A percentile compares a stretch with the other conserved stretches of the same genome.
Evolutionary conservation across 2,888 invertebrate genomes (phyloP).

Genomic region (Mythimna loreyi): DNA sequence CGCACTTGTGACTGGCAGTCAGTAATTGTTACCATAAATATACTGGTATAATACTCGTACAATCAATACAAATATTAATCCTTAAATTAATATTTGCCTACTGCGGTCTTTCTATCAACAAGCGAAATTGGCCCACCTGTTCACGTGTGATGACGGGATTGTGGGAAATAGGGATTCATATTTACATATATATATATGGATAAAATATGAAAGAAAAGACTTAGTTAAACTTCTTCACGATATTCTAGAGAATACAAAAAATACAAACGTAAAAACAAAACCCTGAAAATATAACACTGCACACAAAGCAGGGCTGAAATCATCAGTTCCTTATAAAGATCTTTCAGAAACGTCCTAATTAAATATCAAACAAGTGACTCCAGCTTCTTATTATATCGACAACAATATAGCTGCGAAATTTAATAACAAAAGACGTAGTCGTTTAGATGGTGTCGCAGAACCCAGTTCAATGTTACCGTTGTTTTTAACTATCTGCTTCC

Average conservation of each 20-base stretch:
- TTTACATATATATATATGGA: not conserved
- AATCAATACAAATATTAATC: not conserved
- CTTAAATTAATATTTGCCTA: too few species aligned
- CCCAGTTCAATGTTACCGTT: not conserved
- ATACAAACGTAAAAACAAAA: not conserved
- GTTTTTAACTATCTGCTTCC: too few species aligned
- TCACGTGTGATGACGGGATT: too few species aligned
- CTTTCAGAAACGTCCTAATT: not conserved
- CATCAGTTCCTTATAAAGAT: not conserved
- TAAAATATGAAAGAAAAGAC: not conserved
- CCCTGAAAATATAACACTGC: not conserved
- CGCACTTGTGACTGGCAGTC: not conserved
- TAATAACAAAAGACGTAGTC: not conserved
- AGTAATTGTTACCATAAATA: not conserved
- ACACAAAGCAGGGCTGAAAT: too few species aligned
- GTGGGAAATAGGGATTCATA: too few species aligned
- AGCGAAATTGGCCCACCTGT: too few species aligned
- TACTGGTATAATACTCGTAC: not conserved
- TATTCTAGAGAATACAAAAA: not conserved
- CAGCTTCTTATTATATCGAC: not conserved
- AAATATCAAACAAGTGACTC: not conserved
- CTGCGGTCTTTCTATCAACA: too few species aligned
- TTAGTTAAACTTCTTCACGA: not conserved
- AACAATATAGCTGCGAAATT: not conserved
- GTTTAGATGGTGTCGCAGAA: not conserved